Percentiles rank a stretch among this genome's conserved stretches.
Conservation (phyloP, 2,113 vertebrate species). For the Zosterops japonicus region DNA sequence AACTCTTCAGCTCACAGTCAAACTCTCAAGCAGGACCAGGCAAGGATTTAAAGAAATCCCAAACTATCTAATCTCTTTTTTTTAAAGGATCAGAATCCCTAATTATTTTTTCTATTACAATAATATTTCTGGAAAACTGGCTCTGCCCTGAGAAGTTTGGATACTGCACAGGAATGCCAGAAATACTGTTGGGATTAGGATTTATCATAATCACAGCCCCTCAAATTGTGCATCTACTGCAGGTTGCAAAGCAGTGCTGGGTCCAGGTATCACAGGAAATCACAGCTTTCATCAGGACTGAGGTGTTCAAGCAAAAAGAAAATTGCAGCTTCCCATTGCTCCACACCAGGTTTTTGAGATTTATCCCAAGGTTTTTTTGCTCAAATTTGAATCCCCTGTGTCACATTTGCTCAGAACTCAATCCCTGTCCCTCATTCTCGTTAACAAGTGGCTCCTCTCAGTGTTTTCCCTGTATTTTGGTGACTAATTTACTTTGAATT, state of each 20-base stretch:
- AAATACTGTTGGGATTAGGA: neutral
- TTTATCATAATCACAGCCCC: neutral
- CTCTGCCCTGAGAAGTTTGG: neutral
- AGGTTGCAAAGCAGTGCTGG: neutral
- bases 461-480: neutral
- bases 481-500: neutral
- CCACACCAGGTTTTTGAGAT: neutral
- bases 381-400: neutral
- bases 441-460: neutral
- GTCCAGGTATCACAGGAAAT: neutral
- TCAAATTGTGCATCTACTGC: neutral
- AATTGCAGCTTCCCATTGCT: neutral
- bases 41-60: neutral
- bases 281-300: neutral
- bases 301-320: neutral
- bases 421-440: neutral
- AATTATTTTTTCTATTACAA: neutral
- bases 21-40: neutral
- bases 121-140: neutral
- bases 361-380: neutral
- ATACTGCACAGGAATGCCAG: neutral
- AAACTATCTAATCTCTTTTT: neutral
- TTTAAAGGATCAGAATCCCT: neutral
- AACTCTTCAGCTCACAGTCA: neutral
- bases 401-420: neutral